Evolutionary conservation across 2,113 vertebrate genomes (phyloP).

Genomic region (Galemys pyrenaicus): DNA sequence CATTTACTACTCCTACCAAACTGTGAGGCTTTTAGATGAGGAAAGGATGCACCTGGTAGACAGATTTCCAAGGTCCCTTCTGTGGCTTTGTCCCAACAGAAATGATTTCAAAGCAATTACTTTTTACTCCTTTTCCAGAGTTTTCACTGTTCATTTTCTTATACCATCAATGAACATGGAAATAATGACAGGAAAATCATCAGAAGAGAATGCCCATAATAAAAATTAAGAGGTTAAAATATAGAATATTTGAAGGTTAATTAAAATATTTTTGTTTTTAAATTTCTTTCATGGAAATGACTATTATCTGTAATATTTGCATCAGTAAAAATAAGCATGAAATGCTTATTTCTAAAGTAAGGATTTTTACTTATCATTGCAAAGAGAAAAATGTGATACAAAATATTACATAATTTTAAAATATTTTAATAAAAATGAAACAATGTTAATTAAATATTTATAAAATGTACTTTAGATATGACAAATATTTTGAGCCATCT

Average conservation of each 20-base stretch:
- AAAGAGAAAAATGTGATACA: neutral
- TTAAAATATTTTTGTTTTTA: neutral
- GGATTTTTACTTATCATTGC: neutral
- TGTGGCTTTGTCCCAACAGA: neutral
- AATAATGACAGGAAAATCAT: neutral
- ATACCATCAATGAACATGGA: neutral
- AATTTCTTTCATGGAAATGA: neutral
- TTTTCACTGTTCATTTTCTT: neutral
- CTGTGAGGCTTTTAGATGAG: neutral
- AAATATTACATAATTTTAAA: neutral
- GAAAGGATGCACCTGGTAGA: neutral
- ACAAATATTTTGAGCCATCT: neutral
- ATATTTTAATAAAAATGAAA: neutral
- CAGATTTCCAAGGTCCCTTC: neutral
- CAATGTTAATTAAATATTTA: neutral
- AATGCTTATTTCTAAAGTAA: neutral
- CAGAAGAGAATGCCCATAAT: neutral
- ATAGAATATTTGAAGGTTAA: neutral
- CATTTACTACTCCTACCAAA: neutral
- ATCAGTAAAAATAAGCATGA: neutral
- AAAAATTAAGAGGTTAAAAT: neutral
- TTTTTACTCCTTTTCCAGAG: neutral
- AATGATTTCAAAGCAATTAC: neutral
- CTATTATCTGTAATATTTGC: neutral
- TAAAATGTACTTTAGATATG: neutral